Evolutionary conservation across 2,113 vertebrate species (phyloP).

Genomic region (Cynoglossus semilaevis): DNA sequence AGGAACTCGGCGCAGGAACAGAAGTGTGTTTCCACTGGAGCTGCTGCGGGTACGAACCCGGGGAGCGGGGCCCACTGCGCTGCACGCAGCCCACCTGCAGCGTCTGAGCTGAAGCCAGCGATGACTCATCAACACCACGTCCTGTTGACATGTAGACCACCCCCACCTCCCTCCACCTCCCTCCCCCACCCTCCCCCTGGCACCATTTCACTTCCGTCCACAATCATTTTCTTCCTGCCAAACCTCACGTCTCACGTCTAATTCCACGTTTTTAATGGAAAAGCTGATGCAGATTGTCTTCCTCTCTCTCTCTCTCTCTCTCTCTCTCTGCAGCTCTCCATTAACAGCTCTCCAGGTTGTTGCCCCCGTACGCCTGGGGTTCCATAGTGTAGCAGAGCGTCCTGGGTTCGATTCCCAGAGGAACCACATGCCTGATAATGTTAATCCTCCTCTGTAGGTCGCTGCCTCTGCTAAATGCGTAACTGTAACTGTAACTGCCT

Average conservation of each 20-base stretch:
- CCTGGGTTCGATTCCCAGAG: too few relatives aligned
- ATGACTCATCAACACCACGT: conserved; percentile 44
- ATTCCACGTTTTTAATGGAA: conserved; percentile 55
- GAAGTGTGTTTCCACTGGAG: conserved; percentile 10
- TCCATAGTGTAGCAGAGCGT: too few relatives aligned
- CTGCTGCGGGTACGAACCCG: too few relatives aligned
- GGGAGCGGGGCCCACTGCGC: conserved; percentile 18
- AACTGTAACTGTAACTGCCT: too few relatives aligned
- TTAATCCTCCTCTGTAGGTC: too few relatives aligned
- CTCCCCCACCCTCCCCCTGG: conserved; percentile 4
- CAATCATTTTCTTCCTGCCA: conserved; percentile 46
- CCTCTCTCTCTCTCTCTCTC: too few relatives aligned
- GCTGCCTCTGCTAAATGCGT: too few relatives aligned
- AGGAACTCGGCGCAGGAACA: conserved; percentile 15
- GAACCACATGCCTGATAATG: too few relatives aligned
- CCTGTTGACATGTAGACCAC: conserved; percentile 49
- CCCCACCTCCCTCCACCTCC: conserved; percentile 17
- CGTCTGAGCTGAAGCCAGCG: conserved; percentile 2
- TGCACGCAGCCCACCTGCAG: too few relatives aligned
- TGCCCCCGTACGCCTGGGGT: too few relatives aligned
- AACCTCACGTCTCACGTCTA: conserved; percentile 62
- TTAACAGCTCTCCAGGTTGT: conserved; percentile 55
- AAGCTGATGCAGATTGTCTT: conserved; percentile 45
- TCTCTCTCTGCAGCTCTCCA: conserved; percentile 42
- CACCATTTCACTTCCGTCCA: conserved; percentile 53